Conservation (phyloP, 2,888 invertebrate species). For the Cacoxenus indagator region DNA sequence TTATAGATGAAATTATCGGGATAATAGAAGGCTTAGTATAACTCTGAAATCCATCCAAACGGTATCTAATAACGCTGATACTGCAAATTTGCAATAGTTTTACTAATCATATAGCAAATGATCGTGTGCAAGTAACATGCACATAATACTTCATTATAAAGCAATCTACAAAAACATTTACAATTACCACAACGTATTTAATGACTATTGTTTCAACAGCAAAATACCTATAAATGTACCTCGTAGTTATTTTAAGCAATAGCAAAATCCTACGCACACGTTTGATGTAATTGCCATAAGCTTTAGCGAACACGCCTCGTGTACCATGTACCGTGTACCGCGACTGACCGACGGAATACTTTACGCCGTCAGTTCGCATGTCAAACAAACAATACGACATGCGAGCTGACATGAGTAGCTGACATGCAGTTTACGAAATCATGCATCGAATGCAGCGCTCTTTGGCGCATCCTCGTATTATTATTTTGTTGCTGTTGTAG, state of each 20-base stretch:
- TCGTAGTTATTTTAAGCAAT: too few relatives aligned
- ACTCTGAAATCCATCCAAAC: neutral
- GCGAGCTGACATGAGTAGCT: neutral
- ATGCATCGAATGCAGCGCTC: neutral
- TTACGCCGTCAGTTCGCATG: neutral
- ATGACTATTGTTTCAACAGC: neutral
- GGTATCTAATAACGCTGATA: neutral
- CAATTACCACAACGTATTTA: too few relatives aligned
- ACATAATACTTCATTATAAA: neutral
- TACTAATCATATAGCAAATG: neutral
- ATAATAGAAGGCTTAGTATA: neutral
- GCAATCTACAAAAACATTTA: too few relatives aligned
- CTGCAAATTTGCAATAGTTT: neutral
- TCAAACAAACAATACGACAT: neutral
- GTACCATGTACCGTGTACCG: neutral
- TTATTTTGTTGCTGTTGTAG: neutral
- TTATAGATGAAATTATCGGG: neutral
- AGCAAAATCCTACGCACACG: neutral
- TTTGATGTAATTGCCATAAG: neutral
- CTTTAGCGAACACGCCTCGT: neutral
- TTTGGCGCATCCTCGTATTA: neutral
- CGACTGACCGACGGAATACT: neutral
- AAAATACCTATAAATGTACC: neutral
- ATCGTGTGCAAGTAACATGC: neutral
- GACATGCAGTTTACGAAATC: neutral